Percentiles rank a stretch among this genome's conserved stretches.
These are phyloP conservation scores for Troides oblongomaculatus DNA, from an alignment of 2,888 invertebrate species.

Conservation along the genomic window DNA sequence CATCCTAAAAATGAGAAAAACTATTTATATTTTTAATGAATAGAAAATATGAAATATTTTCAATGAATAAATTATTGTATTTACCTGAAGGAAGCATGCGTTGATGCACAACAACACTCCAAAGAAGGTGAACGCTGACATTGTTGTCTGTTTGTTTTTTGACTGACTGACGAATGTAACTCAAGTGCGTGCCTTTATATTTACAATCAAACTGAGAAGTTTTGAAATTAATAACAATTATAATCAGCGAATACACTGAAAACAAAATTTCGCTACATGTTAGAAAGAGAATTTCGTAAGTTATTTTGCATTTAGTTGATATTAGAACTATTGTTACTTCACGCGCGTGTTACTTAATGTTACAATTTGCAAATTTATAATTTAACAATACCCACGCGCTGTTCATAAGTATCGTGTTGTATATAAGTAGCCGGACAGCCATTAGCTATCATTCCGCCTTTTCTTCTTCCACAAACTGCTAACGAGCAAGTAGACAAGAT, in stretches of 20 bases:
- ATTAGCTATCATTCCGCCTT: not conserved
- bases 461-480: not conserved
- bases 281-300: not conserved
- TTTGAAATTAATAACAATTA: not conserved
- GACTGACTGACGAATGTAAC: not conserved
- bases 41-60: too few relatives aligned
- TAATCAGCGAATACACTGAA: not conserved
- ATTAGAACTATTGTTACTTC: not conserved
- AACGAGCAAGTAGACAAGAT: not conserved
- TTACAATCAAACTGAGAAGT: not conserved
- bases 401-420: too few relatives aligned
- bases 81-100: constrained; percentile 8
- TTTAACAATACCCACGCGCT: too few relatives aligned
- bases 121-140: not conserved
- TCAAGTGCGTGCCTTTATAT: not conserved
- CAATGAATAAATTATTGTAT: too few relatives aligned
- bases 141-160: not conserved
- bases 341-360: not conserved
- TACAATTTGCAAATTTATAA: too few relatives aligned
- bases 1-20: too few relatives aligned
- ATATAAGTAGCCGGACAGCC: too few relatives aligned
- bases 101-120: not conserved
- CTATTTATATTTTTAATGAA: too few relatives aligned
- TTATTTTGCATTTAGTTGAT: not conserved
- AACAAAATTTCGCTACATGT: not conserved